Evolutionary conservation across 2,113 vertebrate species (phyloP).

Genomic region (Cynocephalus volans): DNA sequence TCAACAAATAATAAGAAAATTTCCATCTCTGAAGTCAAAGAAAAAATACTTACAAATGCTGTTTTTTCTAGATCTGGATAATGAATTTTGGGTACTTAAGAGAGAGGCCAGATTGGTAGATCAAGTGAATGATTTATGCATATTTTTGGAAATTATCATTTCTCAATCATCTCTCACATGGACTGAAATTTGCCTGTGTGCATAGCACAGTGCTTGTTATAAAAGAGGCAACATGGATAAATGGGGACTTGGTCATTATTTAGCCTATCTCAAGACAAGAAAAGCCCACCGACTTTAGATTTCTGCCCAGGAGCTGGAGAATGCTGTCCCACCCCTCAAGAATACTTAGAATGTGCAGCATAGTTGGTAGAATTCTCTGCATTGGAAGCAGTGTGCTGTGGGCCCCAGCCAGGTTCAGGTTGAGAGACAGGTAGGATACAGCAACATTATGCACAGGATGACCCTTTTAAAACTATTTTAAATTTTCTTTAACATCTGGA

Average conservation of each 20-base stretch:
- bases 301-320: background rate
- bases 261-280: background rate
- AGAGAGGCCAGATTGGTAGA: background rate
- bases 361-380: background rate
- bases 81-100: background rate
- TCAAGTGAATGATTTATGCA: background rate
- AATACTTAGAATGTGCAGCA: background rate
- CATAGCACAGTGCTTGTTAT: background rate
- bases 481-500: background rate
- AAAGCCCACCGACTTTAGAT: background rate
- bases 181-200: background rate
- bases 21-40: constrained; percentile 17
- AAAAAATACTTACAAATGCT: background rate
- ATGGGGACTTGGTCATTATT: background rate
- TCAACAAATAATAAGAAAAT: background rate
- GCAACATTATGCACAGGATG: no score
- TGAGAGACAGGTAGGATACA: background rate
- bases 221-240: background rate
- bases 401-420: background rate
- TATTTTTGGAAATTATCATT: background rate
- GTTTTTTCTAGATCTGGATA: background rate
- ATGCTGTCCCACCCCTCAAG: background rate
- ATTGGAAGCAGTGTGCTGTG: background rate
- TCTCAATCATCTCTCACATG: background rate
- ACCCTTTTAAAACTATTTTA: background rate